Evolutionary conservation across 2,113 vertebrate genomes (phyloP).

Genomic region (Scartelaos histophorus): DNA sequence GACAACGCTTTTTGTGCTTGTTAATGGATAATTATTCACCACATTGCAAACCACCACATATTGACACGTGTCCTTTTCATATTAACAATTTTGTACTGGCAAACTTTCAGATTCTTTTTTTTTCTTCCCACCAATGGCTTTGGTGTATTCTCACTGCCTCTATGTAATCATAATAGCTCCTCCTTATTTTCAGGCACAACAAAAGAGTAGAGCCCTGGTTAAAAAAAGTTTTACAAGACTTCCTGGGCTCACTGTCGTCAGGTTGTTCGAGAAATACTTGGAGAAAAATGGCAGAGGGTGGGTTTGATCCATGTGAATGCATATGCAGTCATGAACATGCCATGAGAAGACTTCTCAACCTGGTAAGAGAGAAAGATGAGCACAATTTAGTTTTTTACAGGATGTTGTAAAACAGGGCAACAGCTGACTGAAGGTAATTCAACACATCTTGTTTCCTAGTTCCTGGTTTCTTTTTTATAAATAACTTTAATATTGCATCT

Average conservation of each 20-base stretch:
- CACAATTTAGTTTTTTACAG: background rate
- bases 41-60: too few species aligned
- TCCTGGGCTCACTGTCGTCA: slow-evolving; percentile 13
- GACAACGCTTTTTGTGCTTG: too few species aligned
- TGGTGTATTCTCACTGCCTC: slow-evolving; percentile 7
- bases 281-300: slow-evolving; percentile 91
- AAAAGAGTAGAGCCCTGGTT: slow-evolving; percentile 26
- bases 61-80: too few species aligned
- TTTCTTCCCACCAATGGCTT: background rate
- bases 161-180: slow-evolving; percentile 46
- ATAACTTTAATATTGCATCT: background rate
- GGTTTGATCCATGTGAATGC: slow-evolving; percentile 97
- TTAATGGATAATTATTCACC: too few species aligned
- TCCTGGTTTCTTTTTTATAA: slow-evolving; percentile 62
- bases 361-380: slow-evolving; percentile 80
- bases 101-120: background rate
- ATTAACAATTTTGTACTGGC: background rate
- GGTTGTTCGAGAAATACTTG: slow-evolving; percentile 18
- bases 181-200: slow-evolving; percentile 22
- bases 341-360: slow-evolving; percentile 94
- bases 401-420: slow-evolving; percentile 2
- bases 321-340: slow-evolving; percentile 94
- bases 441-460: slow-evolving; percentile 63
- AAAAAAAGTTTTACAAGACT: slow-evolving; percentile 29
- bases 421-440: background rate